Percentiles rank a stretch among this genome's conserved stretches.
Evolutionary conservation across 2,888 invertebrate genomes (phyloP).

Genomic region (Hanleya hanleyi): DNA sequence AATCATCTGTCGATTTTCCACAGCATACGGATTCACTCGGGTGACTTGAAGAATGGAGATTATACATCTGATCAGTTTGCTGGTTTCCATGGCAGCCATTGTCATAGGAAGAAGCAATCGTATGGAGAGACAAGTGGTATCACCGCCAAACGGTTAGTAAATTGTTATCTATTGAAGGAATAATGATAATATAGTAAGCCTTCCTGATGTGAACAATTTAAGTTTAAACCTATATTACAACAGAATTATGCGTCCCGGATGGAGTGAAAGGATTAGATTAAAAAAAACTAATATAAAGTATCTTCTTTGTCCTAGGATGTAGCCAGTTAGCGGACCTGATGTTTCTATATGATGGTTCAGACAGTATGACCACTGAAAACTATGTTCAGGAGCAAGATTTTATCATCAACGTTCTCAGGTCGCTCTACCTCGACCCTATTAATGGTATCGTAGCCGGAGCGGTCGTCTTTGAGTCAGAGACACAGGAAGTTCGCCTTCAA

Average conservation of each 20-base stretch:
- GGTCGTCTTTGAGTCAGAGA: neutral
- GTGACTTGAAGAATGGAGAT: too few species aligned
- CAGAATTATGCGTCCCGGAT: too few species aligned
- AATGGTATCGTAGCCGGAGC: neutral
- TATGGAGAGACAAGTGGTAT: neutral
- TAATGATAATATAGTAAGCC: too few species aligned
- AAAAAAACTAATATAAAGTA: too few species aligned
- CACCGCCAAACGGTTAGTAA: neutral
- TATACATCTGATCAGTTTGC: neutral
- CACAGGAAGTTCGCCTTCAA: neutral
- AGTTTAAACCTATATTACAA: too few species aligned
- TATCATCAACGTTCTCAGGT: neutral
- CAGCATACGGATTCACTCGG: too few species aligned
- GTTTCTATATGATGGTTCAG: neutral
- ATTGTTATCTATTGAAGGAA: neutral
- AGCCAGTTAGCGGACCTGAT: neutral
- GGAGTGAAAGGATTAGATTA: too few species aligned
- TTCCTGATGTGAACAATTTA: too few species aligned
- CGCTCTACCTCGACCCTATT: neutral
- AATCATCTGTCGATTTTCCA: too few species aligned
- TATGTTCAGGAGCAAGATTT: neutral
- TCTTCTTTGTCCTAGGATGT: too few species aligned
- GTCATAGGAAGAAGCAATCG: neutral
- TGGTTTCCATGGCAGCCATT: neutral
- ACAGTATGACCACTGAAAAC: neutral